Conservation (phyloP, 2,113 vertebrate species). For the Dipodomys merriami region DNA sequence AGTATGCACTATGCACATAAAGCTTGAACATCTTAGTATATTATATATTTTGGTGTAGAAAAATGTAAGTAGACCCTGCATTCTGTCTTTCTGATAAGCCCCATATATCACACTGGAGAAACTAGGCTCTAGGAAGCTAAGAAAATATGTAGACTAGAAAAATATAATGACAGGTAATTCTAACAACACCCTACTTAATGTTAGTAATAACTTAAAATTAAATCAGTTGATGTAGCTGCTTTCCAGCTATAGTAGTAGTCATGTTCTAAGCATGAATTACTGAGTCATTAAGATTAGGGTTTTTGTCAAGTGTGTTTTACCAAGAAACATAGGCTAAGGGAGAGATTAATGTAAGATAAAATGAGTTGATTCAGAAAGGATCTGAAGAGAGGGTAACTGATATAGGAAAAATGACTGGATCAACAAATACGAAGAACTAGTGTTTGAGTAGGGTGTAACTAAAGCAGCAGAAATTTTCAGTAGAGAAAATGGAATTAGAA, state of each 20-base stretch:
- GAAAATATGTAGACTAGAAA: not conserved
- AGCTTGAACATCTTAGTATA: not conserved
- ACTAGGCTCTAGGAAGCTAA: not conserved
- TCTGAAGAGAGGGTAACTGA: not conserved
- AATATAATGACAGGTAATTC: not conserved
- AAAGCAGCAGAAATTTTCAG: not conserved
- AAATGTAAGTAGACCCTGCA: not conserved
- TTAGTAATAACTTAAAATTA: constrained; percentile 46
- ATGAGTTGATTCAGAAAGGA: not conserved
- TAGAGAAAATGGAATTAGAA: not conserved
- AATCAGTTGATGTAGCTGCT: not conserved
- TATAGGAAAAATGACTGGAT: not conserved
- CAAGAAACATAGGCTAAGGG: not conserved
- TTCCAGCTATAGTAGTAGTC: not conserved
- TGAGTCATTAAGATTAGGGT: not conserved
- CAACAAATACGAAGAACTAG: not conserved
- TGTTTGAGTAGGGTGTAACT: not conserved
- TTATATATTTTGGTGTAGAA: not conserved
- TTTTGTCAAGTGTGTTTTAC: not conserved
- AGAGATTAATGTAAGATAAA: not conserved
- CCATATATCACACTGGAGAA: not conserved
- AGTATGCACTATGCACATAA: not conserved
- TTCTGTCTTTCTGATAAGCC: not conserved
- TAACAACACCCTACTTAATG: not conserved
- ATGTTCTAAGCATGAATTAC: not conserved